Evolutionary conservation across 2,113 vertebrate species (phyloP), one percentile per base, ranked within the genome.

Genomic region (Toxotes jaculatrix): DNA sequence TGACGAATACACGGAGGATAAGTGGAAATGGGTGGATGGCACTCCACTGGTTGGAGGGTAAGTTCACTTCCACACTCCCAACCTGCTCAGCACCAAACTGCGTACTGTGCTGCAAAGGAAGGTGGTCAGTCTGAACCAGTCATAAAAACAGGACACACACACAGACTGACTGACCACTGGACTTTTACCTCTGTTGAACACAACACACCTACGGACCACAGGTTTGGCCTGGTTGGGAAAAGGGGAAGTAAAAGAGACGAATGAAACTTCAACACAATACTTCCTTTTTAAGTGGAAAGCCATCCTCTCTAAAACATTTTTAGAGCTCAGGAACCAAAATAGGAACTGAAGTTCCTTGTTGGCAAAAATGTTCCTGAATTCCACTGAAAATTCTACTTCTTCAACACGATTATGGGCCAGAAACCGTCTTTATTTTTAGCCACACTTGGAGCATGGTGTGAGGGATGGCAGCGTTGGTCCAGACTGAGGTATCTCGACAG

Each of bases 21-120:
- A 68, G 5, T 95, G 94, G 94, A 85, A 83, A 21, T 95, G 94
- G 94, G 92, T 94, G 17, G 94, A 95, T 11, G 92, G 88, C 7
- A 92, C 92, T 23, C 79, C 66, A 0, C 17, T 95, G 67, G 89
- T 88, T 5, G 90, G 85, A 74, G 86, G 92, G 94, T 94, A 81
- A 47, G 92, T 79, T 1, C 14, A 31, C 42, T 21, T 55, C 38
- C 51, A 5, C 5, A 3, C 34, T 36, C 34, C 34, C 34, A 36
- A 36, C 34, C 34, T 36, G 34, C 5, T 36, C 3, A 36, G 34
- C 3, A 36, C 34, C 34, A 36, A 36, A 5, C 34, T 36, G 34
- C 34, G 5, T 36, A 36, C 34, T 36, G 34, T 36, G 34, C 5
- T 5, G 34, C 34, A 36, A 36, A 36, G 34, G 3, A 36, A 36